phyloP scores from a whole-genome alignment of 2,797 vertebrate species.

The Hyperoplus lanceolatus region DNA sequence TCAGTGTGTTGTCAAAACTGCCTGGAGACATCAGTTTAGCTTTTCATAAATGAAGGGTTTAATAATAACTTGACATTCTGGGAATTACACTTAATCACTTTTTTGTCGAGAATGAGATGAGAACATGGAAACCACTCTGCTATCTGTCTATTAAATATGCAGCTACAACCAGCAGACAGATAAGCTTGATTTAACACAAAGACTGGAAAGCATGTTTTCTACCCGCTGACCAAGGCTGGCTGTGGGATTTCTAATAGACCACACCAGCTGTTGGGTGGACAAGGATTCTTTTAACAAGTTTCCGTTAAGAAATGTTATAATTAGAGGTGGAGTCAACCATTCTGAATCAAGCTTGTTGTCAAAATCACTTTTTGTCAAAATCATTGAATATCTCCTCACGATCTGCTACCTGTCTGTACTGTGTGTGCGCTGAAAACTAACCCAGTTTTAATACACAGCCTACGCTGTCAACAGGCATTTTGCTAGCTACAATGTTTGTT shows the following conservation, averaged over 20 bases:
- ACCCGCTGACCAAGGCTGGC: not conserved
- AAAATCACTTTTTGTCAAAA: too few relatives aligned
- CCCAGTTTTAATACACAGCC: too few relatives aligned
- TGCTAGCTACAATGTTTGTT: too few relatives aligned
- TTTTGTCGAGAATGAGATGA: not conserved
- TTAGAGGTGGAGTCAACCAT: not conserved
- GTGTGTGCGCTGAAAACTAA: too few relatives aligned
- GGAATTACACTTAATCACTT: too few relatives aligned
- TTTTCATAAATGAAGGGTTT: conserved; percentile 5
- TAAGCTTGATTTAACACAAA: conserved; percentile 16
- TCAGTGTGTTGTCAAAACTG: conserved; percentile 6
- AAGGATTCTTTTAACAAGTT: not conserved
- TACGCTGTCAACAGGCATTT: not conserved
- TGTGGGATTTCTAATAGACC: not conserved
- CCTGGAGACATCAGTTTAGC: not conserved
- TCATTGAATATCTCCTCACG: too few relatives aligned
- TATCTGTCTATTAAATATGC: conserved; percentile 11
- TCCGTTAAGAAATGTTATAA: conserved; percentile 2
- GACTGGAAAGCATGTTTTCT: conserved; percentile 20
- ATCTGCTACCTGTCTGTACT: too few relatives aligned
- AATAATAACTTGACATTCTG: not conserved
- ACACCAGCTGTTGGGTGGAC: not conserved
- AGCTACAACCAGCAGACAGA: conserved; percentile 6
- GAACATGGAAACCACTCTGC: not conserved
- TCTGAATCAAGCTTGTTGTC: too few relatives aligned